Evolutionary conservation across 2,113 vertebrate genomes (phyloP).

Genomic region (Hippolais icterina): DNA sequence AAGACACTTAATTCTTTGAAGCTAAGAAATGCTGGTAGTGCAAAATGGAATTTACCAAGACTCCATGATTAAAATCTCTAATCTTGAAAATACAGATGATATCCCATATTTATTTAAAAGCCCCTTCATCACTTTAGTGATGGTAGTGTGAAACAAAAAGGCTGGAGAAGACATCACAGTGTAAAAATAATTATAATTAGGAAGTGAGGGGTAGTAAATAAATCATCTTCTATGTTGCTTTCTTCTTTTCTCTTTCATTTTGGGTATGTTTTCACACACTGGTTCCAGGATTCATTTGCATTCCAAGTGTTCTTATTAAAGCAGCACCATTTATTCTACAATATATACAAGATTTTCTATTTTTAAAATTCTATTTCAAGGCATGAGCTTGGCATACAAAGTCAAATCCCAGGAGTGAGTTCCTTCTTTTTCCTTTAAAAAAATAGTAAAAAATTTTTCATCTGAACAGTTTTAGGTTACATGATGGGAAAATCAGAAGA

Average conservation of each 20-base stretch:
- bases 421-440: slow-evolving; percentile 19
- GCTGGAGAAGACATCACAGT: not conserved
- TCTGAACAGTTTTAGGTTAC: slow-evolving; percentile 27
- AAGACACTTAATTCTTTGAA: not conserved
- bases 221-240: slow-evolving; percentile 32
- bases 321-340: slow-evolving; percentile 49
- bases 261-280: slow-evolving; percentile 3
- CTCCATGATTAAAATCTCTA: not conserved
- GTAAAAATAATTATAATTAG: slow-evolving; percentile 53
- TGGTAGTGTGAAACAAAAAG: slow-evolving; percentile 18
- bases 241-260: slow-evolving; percentile 47
- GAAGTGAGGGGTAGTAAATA: slow-evolving; percentile 30
- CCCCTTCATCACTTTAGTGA: not conserved
- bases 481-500: not conserved
- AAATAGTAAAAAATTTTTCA: not conserved
- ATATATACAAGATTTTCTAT: slow-evolving; percentile 58
- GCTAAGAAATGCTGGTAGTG: not conserved
- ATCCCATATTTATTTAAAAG: slow-evolving; percentile 19
- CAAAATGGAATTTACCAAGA: not conserved
- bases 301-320: slow-evolving; percentile 40
- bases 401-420: not conserved
- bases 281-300: slow-evolving; percentile 29
- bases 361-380: slow-evolving; percentile 63
- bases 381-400: slow-evolving; percentile 33
- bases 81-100: not conserved